phyloP scores from a whole-genome alignment of 2,113 vertebrate genomes.

The Poecile atricapillus region DNA sequence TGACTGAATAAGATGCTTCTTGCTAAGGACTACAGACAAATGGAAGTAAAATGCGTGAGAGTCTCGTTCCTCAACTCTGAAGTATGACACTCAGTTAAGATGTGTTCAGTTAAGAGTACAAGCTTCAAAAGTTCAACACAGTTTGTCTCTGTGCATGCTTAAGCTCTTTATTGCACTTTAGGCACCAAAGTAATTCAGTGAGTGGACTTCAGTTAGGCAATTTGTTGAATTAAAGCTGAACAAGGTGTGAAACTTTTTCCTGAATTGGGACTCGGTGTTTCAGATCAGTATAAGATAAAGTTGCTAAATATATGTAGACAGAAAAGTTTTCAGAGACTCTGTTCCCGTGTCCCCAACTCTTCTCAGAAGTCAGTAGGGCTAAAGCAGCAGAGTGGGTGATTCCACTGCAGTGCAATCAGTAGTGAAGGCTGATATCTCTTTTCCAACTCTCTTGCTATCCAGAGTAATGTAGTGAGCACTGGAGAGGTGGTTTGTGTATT shows the following conservation, averaged over 20 bases:
- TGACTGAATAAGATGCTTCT: neutral
- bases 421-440: neutral
- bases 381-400: neutral
- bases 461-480: rapidly evolving
- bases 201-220: neutral
- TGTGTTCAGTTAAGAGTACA: neutral
- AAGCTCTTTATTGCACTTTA: neutral
- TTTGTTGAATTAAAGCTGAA: neutral
- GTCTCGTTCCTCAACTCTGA: neutral
- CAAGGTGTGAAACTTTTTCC: neutral
- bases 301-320: neutral
- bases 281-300: neutral
- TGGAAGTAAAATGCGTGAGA: slow-evolving; percentile 13
- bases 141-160: neutral
- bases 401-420: neutral
- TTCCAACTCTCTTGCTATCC: neutral
- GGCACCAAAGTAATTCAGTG: neutral
- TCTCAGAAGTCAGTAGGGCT: neutral
- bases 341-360: neutral
- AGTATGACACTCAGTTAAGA: neutral
- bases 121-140: neutral
- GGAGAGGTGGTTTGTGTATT: neutral
- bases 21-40: slow-evolving; percentile 35
- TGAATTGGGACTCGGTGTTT: neutral
- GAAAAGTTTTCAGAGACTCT: neutral